Conservation (phyloP, 1,140 invertebrate genomes). For the Cherax destructor region DNA sequence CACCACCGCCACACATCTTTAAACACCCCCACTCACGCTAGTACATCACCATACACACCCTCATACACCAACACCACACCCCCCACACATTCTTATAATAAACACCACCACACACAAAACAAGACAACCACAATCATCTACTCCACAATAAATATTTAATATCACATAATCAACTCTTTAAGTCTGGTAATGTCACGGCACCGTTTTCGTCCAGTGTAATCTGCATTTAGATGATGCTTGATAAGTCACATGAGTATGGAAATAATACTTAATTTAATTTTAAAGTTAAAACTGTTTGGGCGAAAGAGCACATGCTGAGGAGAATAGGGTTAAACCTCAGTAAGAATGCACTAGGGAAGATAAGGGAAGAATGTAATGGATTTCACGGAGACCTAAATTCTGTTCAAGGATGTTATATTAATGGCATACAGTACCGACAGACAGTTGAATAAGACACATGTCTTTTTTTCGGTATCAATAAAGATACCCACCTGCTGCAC, state of each 20-base stretch:
- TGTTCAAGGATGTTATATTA: too few species aligned
- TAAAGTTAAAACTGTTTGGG: neutral
- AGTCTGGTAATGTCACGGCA: constrained; percentile 9
- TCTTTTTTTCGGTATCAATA: too few species aligned
- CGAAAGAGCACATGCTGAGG: too few species aligned
- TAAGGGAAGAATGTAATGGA: too few species aligned
- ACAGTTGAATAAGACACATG: too few species aligned
- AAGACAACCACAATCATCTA: neutral
- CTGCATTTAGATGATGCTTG: constrained; percentile 37
- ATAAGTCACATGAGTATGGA: neutral
- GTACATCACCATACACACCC: neutral
- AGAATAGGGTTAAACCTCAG: too few species aligned
- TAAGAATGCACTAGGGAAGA: too few species aligned
- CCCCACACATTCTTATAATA: neutral
- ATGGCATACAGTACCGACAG: too few species aligned
- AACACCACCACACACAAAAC: too few species aligned
- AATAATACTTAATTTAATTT: neutral
- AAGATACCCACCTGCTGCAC: too few species aligned
- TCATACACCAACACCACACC: neutral
- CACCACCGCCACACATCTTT: neutral
- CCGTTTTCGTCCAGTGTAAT: constrained; percentile 9
- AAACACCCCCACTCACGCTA: too few species aligned
- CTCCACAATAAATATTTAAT: constrained; percentile 13
- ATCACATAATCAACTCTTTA: constrained; percentile 26
- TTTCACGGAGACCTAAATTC: too few species aligned